Conservation (phyloP, 2,888 invertebrate genomes). For the Meta bourneti region DNA sequence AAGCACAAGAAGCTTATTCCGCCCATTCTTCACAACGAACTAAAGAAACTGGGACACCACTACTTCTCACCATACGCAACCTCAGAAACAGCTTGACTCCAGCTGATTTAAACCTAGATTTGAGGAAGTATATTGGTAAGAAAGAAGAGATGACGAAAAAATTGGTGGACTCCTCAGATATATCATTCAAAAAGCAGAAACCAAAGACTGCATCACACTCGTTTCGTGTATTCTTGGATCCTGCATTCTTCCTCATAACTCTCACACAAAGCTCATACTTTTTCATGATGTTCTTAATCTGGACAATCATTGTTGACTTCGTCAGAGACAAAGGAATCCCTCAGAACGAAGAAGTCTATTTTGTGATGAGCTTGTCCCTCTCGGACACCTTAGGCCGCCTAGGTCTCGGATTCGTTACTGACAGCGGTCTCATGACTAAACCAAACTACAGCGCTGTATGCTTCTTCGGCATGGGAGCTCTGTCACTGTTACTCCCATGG, state of each 20-base stretch:
- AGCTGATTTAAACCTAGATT: neutral
- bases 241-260: conserved; percentile 7
- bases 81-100: neutral
- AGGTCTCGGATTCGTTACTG: neutral
- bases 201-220: neutral
- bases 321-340: conserved; percentile 24
- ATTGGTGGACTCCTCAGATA: no score
- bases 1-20: neutral
- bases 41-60: neutral
- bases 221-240: conserved; percentile 1
- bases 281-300: conserved; percentile 17
- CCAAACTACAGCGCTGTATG: conserved; percentile 25
- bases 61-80: neutral
- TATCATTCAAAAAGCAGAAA: neutral
- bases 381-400: conserved; percentile 43
- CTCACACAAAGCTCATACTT: conserved; percentile 28
- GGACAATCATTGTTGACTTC: conserved; percentile 34
- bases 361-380: conserved; percentile 3
- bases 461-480: conserved; percentile 7
- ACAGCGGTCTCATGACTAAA: conserved; percentile 7
- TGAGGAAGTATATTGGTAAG: neutral
- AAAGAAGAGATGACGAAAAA: no score
- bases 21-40: neutral
- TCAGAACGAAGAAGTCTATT: conserved; percentile 23
- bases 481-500: neutral